A percentile compares a stretch with the other conserved stretches of the same genome.
phyloP scores from a whole-genome alignment of 1,140 invertebrate species.

The Conopomorpha cramerella region DNA sequence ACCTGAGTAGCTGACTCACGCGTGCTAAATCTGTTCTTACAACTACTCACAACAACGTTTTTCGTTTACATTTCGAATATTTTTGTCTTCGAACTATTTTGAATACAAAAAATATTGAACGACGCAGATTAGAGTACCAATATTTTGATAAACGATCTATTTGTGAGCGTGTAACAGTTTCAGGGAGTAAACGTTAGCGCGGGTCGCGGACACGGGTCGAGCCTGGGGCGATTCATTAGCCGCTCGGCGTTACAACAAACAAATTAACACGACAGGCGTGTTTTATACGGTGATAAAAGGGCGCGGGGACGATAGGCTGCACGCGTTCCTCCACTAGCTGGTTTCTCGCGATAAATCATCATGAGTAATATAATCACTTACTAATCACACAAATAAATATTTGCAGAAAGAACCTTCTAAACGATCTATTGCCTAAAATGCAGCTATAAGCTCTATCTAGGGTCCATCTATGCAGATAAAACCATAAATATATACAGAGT shows the following conservation, averaged over 20 bases:
- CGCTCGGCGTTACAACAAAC: conserved; percentile 49
- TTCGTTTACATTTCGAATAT: conserved; percentile 3
- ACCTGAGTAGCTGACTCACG: conserved; percentile 54
- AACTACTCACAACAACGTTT: conserved; percentile 7
- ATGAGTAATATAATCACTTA: too few relatives aligned
- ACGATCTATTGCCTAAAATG: too few relatives aligned
- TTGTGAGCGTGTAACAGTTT: conserved; percentile 34
- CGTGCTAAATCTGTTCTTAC: conserved; percentile 44
- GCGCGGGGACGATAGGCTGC: conserved; percentile 33
- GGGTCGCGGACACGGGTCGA: conserved; percentile 37
- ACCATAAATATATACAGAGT: too few relatives aligned
- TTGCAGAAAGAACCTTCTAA: too few relatives aligned
- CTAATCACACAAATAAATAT: too few relatives aligned
- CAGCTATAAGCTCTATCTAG: too few relatives aligned
- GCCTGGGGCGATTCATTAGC: conserved; percentile 53
- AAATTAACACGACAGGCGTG: conserved; percentile 53
- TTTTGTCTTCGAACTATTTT: too few relatives aligned
- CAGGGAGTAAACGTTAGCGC: conserved; percentile 40
- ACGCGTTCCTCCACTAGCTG: conserved; percentile 49
- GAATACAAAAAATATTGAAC: too few relatives aligned
- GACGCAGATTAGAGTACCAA: conserved; percentile 5
- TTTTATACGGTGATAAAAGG: conserved; percentile 53
- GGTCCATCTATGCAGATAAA: too few relatives aligned
- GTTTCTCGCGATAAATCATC: conserved; percentile 38
- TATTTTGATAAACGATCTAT: conserved; percentile 43